Percentiles rank a stretch among this genome's conserved stretches.
Evolutionary conservation across 92 coral and sea anemone genomes (phyloP).

Genomic region (Porites evermanni): DNA sequence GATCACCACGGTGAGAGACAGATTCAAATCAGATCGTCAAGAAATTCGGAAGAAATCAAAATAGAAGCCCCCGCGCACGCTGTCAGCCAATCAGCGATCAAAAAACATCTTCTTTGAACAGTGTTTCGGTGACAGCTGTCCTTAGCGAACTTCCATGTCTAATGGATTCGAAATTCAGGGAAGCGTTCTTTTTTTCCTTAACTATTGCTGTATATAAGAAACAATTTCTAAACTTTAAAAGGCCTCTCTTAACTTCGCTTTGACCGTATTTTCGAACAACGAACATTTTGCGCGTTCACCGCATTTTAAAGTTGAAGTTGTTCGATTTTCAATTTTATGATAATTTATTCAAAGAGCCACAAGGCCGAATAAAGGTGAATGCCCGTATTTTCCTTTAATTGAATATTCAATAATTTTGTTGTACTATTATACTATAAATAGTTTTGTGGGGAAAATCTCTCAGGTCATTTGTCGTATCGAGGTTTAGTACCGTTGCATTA

Average conservation of each 20-base stretch:
- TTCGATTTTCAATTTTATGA: neutral
- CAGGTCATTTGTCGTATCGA: neutral
- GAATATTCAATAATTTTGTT: slow-evolving; percentile 44
- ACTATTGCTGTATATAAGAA: neutral
- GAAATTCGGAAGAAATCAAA: slow-evolving; percentile 52
- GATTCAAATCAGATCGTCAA: slow-evolving; percentile 44
- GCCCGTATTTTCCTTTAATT: slow-evolving; percentile 27
- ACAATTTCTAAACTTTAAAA: neutral
- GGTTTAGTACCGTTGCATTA: neutral
- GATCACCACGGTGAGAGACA: slow-evolving; percentile 33
- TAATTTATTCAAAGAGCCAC: slow-evolving; percentile 36
- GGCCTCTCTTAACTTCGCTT: neutral
- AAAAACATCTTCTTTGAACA: slow-evolving; percentile 34
- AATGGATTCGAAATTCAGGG: neutral
- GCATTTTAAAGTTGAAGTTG: neutral
- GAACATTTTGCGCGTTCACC: neutral
- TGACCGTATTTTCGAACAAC: neutral
- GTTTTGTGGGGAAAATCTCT: neutral
- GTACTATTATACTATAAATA: slow-evolving; percentile 5
- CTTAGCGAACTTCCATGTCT: slow-evolving; percentile 17
- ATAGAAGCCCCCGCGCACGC: slow-evolving; percentile 54
- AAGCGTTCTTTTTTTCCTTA: neutral
- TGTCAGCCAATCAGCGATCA: slow-evolving; percentile 35
- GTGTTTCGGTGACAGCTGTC: slow-evolving; percentile 44
- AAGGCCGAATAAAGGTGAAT: slow-evolving; percentile 34